Conservation (phyloP, 2,113 vertebrate species). For the Pitta sordida region DNA sequence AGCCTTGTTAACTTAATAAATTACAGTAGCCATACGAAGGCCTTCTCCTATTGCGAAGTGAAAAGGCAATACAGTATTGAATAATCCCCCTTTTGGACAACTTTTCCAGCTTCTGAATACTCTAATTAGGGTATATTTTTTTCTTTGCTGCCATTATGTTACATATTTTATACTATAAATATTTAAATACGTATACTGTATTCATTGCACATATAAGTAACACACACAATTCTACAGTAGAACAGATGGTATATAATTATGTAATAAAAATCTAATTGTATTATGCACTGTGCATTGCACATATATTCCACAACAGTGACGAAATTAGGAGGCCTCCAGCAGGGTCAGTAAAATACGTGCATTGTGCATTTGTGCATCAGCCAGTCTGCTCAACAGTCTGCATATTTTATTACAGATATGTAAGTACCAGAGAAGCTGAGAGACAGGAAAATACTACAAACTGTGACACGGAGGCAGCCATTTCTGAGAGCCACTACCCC, state of each 20-base stretch:
- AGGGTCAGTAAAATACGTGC: background rate
- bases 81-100: background rate
- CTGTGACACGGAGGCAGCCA: background rate
- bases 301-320: background rate
- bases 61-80: background rate
- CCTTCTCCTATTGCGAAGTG: background rate
- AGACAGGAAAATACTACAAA: background rate
- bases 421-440: background rate
- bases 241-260: background rate
- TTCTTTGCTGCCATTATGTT: background rate
- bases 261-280: background rate
- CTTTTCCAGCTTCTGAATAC: background rate
- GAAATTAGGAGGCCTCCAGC: background rate
- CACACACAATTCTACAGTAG: background rate
- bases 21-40: background rate
- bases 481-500: background rate
- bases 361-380: background rate
- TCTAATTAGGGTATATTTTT: background rate
- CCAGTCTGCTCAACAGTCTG: fast-evolving
- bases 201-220: background rate
- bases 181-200: background rate
- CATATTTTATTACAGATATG: fast-evolving
- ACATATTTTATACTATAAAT: background rate
- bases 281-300: background rate
- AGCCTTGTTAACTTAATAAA: background rate